A percentile compares a stretch with the other conserved stretches of the same genome.
phyloP scores from a whole-genome alignment of 2,113 vertebrate genomes.

The Prunella fulvescens region DNA sequence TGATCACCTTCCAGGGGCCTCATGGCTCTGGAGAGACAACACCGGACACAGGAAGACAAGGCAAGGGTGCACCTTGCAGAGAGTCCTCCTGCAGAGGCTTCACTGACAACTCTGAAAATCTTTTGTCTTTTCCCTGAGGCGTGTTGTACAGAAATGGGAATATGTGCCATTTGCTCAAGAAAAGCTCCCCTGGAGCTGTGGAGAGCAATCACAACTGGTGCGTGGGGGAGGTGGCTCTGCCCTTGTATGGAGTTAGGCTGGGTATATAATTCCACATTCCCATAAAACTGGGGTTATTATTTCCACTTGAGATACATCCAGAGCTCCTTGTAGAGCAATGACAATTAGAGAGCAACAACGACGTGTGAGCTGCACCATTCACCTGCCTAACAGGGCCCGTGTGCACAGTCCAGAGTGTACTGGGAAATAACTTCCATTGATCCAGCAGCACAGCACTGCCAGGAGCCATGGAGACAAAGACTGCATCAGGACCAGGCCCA shows the following conservation, averaged over 20 bases:
- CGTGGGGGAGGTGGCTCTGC: not conserved
- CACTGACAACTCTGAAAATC: not conserved
- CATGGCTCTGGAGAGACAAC: not conserved
- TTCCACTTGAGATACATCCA: slow-evolving; percentile 19
- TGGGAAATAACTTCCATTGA: slow-evolving; percentile 68
- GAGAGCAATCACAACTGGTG: not conserved
- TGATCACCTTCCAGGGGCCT: not conserved
- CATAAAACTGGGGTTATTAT: not conserved
- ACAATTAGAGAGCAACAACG: not conserved
- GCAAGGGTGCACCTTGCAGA: not conserved
- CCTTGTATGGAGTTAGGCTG: not conserved
- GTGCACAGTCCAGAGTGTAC: not conserved
- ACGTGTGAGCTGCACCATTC: not conserved
- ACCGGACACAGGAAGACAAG: not conserved
- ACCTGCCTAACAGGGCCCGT: not conserved
- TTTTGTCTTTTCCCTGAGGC: not conserved
- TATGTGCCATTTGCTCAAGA: not conserved
- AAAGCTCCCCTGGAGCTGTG: not conserved
- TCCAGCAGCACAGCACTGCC: slow-evolving; percentile 31
- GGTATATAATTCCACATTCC: not conserved
- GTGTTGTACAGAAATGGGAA: not conserved
- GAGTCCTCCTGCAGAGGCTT: not conserved
- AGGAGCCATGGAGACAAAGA: slow-evolving; percentile 61
- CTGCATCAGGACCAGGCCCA: slow-evolving; percentile 24
- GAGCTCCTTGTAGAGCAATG: slow-evolving; percentile 36